Evolutionary conservation across 2,888 invertebrate genomes (phyloP), one percentile per base, ranked within the genome.

Genomic region (Rugalucina vietnamica): DNA sequence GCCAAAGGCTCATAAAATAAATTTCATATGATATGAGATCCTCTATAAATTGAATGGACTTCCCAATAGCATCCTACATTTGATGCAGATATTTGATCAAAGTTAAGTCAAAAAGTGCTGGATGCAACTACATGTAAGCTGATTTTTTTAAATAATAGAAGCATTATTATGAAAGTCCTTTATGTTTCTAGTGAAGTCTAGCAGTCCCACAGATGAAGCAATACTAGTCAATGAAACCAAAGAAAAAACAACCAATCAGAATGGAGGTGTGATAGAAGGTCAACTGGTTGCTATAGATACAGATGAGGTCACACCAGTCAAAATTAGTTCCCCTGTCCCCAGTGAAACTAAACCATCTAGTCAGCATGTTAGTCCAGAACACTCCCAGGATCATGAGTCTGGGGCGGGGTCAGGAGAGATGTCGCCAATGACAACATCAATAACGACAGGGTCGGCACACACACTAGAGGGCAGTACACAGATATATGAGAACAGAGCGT

Each of bases 401-500:
- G 34, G 79, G 72, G 39, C 49, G 50, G 71, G 72, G 50, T 81
- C 65, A 5, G 69, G 50, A 57, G 27, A 76, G n/a, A 65, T 65
- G 18, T 77, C 84, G 18, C 75, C 84, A 4, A 37, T 78, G 50
- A 82, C 85, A 43, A 75, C 84, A 0, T 89, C 89, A 21, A 60
- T 87, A 10, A 86, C 84, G 14, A 86, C 89, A 14, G 85, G 84
- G 18, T 88, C 89, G 3, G 84, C 85, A 60, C 83, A 83, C 34
- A 86, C 86, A 29, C 57, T 84, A 21, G 85, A 85, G 60, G 83
- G 81, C n/a, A 49, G 81, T 49, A 60, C 72, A 21, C 84, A 88
- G 76, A 91, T 89, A 27, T 92, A 87, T 81, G 91, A 92, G 43
- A 92, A 92, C 76, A 83, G 85, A 72, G 92, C 91, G 0, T 92